Evolutionary conservation across 2,113 vertebrate species (phyloP), one percentile per base, ranked within the genome.

Genomic region (Deroptyus accipitrinus): DNA sequence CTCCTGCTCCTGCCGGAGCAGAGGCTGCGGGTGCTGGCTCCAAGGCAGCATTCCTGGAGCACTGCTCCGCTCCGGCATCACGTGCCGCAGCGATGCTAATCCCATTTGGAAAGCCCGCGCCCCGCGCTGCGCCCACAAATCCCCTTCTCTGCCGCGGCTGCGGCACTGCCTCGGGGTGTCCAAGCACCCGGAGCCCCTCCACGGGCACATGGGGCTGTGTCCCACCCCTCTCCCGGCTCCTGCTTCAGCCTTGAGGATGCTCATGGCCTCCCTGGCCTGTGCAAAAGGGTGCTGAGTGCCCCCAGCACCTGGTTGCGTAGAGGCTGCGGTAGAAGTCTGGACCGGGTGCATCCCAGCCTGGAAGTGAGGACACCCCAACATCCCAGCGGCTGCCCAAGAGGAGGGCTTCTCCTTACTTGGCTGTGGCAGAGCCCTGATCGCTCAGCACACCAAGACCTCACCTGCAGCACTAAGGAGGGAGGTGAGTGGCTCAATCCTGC

Each of bases 251-350:
- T 17, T 4, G 63, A 51, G 90, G 86, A 37, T 59, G 89, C 42
- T 57, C 48, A 0, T 2, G 35, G 6, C 37, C 77, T 46, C 46
- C 37, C 31, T 35, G 24, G 27, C 22, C 79, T 1, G 17, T 7
- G 67, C 63, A 2, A 28, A n/a, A 23, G 10, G 62, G 13, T 6
- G 63, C 84, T 46, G 90, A 92, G 62, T 2, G 33, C 57, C 33
- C 73, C 0, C 5, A 15, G 4, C 10, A 12, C 7, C 7, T n/a
- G 41, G 0, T 0, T 5, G 72, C 24, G 1, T 1, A 37, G 52
- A 44, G n/a, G 42, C 70, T 27, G 67, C 16, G 20, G 20, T 5
- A 2, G 17, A 33, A 44, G 3, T 7, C n/a, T 3, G 17, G 14
- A 10, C 9, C 2, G 1, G 33, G 7, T 7, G 5, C 61, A 6